Evolutionary conservation across 2,888 invertebrate genomes (phyloP).

Genomic region (Callyntrura sp.): DNA sequence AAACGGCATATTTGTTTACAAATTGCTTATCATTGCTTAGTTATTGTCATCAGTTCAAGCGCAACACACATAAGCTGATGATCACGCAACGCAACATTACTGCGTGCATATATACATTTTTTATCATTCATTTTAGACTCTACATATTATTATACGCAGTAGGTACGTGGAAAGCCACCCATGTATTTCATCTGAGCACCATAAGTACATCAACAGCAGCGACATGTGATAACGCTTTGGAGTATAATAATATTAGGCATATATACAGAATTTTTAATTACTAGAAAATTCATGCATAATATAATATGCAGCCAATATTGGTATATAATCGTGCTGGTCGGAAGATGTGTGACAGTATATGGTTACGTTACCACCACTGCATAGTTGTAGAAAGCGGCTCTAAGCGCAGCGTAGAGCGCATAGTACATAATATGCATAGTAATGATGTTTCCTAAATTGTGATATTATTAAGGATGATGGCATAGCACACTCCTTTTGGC

Average conservation of each 20-base stretch:
- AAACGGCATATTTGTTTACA: slow-evolving; percentile 33
- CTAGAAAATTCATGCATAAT: too few relatives aligned
- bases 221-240: too few relatives aligned
- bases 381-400: slow-evolving; percentile 19
- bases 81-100: too few relatives aligned
- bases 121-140: too few relatives aligned
- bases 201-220: slow-evolving; percentile 1
- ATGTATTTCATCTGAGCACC: too few relatives aligned
- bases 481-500: slow-evolving; percentile 67
- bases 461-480: slow-evolving; percentile 77
- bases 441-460: slow-evolving; percentile 73
- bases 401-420: slow-evolving; percentile 1
- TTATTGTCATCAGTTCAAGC: slow-evolving; percentile 5
- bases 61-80: slow-evolving; percentile 9
- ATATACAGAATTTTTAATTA: too few relatives aligned
- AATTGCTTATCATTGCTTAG: slow-evolving; percentile 28
- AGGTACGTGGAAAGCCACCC: too few relatives aligned
- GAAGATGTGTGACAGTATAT: slow-evolving; percentile 45
- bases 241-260: too few relatives aligned
- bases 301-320: too few relatives aligned
- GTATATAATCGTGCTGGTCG: too few relatives aligned
- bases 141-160: too few relatives aligned
- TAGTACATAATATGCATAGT: slow-evolving; percentile 60
- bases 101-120: too few relatives aligned
- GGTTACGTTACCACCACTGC: slow-evolving; percentile 37